Evolutionary conservation across 1,140 invertebrate genomes (phyloP).

Genomic region (Lamellibrachia luymesi): DNA sequence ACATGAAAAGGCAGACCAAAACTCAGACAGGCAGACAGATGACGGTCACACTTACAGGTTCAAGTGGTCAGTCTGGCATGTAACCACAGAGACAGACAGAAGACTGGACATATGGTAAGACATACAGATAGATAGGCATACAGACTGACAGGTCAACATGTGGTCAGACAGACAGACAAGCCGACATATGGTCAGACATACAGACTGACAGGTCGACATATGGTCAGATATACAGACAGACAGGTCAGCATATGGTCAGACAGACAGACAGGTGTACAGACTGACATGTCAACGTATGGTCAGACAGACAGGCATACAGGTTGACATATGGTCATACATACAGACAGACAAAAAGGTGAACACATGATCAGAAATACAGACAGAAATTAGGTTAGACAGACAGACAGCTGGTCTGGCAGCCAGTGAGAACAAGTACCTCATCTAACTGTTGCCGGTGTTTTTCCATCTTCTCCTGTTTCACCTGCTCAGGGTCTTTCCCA

Average conservation of each 20-base stretch:
- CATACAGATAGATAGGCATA: neutral
- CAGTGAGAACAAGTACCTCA: slow-evolving; percentile 37
- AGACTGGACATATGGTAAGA: neutral
- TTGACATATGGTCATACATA: neutral
- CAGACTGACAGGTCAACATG: neutral
- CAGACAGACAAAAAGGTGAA: neutral
- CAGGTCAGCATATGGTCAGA: neutral
- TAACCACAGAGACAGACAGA: neutral
- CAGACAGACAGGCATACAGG: neutral
- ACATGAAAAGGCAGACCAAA: neutral
- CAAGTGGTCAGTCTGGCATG: neutral
- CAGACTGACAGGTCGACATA: neutral
- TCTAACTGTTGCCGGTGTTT: slow-evolving; percentile 48
- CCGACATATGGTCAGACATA: neutral
- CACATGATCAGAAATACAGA: too few relatives aligned
- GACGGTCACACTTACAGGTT: neutral
- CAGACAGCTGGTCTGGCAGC: neutral
- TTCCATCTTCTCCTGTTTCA: slow-evolving; percentile 52
- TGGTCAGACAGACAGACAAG: too few relatives aligned
- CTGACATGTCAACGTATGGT: neutral
- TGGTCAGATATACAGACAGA: neutral
- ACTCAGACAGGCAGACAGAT: neutral
- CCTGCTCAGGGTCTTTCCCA: slow-evolving; percentile 54
- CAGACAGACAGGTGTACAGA: neutral
- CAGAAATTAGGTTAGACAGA: neutral